Evolutionary conservation across 2,888 invertebrate species (phyloP).

Genomic region (Stenodera caucasica): DNA sequence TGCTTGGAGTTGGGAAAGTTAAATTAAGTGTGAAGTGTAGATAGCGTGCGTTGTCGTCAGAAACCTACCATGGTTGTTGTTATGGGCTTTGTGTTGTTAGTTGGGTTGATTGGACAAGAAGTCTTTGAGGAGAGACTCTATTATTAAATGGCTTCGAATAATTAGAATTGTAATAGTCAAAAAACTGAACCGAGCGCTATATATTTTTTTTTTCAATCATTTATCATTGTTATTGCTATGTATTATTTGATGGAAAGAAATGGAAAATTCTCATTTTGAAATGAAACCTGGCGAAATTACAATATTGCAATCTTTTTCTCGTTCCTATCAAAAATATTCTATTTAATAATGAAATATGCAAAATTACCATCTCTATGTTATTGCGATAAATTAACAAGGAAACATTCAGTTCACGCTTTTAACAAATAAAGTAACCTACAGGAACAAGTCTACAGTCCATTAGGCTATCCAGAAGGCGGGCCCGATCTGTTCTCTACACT

Average conservation of each 20-base stretch:
- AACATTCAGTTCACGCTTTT: constrained; percentile 36
- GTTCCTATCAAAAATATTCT: too few relatives aligned
- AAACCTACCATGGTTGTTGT: constrained; percentile 12
- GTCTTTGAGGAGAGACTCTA: constrained; percentile 22
- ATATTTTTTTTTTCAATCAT: too few relatives aligned
- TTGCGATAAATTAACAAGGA: constrained; percentile 23
- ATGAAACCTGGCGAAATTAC: too few relatives aligned
- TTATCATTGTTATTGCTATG: too few relatives aligned
- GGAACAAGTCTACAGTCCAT: constrained; percentile 41
- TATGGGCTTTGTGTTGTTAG: constrained; percentile 10
- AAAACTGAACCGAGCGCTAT: too few relatives aligned
- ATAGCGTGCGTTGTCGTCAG: constrained; percentile 39
- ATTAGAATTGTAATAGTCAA: constrained; percentile 19
- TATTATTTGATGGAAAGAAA: too few relatives aligned
- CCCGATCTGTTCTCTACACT: constrained; percentile 10
- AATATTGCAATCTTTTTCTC: too few relatives aligned
- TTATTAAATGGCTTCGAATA: constrained; percentile 26
- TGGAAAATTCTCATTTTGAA: too few relatives aligned
- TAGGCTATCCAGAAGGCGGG: constrained; percentile 38
- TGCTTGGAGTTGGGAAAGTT: constrained; percentile 39
- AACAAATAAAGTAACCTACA: constrained; percentile 40
- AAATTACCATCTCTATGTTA: not conserved
- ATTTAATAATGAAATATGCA: not conserved
- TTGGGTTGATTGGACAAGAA: not conserved
- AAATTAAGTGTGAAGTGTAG: constrained; percentile 46